A percentile compares a stretch with the other conserved stretches of the same genome.
These are phyloP conservation scores for Sarcophaga rosellei DNA, from an alignment of 2,888 invertebrate genomes.

Conservation along the genomic window DNA sequence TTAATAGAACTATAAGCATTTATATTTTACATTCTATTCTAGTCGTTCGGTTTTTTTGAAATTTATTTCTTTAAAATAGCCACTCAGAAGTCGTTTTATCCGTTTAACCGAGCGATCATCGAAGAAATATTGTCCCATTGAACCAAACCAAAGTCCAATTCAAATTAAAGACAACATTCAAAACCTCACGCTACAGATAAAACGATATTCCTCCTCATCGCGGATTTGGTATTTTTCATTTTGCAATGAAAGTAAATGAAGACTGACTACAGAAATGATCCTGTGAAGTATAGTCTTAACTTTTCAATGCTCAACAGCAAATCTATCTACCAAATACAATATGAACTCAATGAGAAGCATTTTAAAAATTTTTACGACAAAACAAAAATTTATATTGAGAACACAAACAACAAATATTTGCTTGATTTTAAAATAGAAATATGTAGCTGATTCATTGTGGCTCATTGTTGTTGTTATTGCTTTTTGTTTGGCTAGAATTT, in stretches of 20 bases:
- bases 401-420: no score
- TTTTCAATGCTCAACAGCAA: constrained; percentile 21
- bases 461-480: no score
- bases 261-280: constrained; percentile 87
- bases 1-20: no score
- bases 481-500: no score
- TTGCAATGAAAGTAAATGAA: constrained; percentile 83
- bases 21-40: no score
- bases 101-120: constrained; percentile 72
- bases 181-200: constrained; percentile 83
- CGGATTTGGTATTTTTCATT: constrained; percentile 82
- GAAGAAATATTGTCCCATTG: constrained; percentile 67
- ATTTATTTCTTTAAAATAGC: no score
- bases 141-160: neutral
- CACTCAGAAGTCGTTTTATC: constrained; percentile 73
- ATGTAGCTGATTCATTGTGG: no score
- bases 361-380: neutral
- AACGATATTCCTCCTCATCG: constrained; percentile 84
- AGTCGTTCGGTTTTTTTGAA: no score
- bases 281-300: constrained; percentile 84
- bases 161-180: constrained; percentile 64
- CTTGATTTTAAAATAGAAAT: no score
- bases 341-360: constrained; percentile 72
- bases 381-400: neutral
- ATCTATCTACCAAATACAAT: neutral